Evolutionary conservation across 2,797 vertebrate genomes (phyloP).

Genomic region (Smutsia gigantea): DNA sequence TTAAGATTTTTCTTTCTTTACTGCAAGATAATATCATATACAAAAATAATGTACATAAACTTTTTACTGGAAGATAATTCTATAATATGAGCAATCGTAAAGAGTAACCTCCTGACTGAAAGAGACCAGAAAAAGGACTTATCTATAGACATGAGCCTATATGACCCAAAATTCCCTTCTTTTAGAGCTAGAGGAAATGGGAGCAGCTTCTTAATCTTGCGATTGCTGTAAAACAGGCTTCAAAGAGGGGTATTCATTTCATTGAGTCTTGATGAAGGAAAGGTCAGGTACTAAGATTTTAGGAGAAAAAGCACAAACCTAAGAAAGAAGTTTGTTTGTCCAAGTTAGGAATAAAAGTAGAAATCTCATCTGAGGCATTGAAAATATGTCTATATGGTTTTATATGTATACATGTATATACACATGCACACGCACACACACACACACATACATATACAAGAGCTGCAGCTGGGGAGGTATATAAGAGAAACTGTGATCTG

Average conservation of each 20-base stretch:
- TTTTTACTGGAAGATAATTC: not conserved
- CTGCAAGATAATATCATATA: no score
- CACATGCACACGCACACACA: not conserved
- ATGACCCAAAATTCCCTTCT: not conserved
- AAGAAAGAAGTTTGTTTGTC: not conserved
- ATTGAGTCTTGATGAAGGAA: not conserved
- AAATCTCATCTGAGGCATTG: not conserved
- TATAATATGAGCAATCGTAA: not conserved
- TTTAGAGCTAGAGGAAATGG: not conserved
- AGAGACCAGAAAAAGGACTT: not conserved
- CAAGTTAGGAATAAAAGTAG: not conserved
- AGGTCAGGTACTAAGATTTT: not conserved
- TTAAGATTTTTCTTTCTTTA: no score
- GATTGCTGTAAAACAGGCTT: not conserved
- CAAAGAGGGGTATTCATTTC: not conserved
- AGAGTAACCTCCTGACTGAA: not conserved
- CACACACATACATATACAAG: no score
- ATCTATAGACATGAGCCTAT: not conserved
- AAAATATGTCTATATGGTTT: not conserved
- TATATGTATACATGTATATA: not conserved
- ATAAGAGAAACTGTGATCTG: not conserved
- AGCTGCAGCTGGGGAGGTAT: not conserved
- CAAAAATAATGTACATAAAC: no score
- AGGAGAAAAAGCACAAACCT: not conserved
- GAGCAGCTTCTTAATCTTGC: not conserved